phyloP scores from a whole-genome alignment of 2,888 invertebrate species.

The Cephus rjabovi region DNA sequence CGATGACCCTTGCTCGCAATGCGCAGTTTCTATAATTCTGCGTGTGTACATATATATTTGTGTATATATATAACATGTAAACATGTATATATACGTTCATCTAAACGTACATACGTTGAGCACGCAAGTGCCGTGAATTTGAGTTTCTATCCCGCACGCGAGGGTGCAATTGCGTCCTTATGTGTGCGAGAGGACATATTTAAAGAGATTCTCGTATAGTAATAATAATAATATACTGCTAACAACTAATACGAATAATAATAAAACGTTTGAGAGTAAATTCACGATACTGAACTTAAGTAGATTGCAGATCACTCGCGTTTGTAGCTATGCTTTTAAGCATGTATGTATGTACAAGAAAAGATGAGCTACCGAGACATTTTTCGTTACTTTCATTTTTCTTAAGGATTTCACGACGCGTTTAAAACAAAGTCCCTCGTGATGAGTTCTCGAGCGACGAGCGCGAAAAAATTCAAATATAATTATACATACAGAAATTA shows the following conservation, averaged over 20 bases:
- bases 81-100: constrained; percentile 5
- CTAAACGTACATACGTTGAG: not conserved
- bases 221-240: constrained; percentile 9
- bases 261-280: constrained; percentile 13
- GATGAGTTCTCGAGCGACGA: not conserved
- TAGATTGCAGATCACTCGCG: constrained; percentile 61
- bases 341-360: constrained; percentile 45
- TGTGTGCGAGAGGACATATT: not conserved
- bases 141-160: not conserved
- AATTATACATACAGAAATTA: not conserved
- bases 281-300: constrained; percentile 49
- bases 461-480: not conserved
- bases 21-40: not conserved
- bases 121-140: not conserved
- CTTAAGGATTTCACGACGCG: not conserved
- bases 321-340: constrained; percentile 40
- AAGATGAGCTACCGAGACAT: constrained; percentile 38
- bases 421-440: not conserved
- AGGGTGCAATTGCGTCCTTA: not conserved
- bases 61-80: not conserved
- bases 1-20: not conserved
- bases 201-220: constrained; percentile 15
- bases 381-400: not conserved
- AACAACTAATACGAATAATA: constrained; percentile 16
- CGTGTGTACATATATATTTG: not conserved